Evolutionary conservation across 2,797 vertebrate species (phyloP).

Genomic region (Urocyon cinereoargenteus): DNA sequence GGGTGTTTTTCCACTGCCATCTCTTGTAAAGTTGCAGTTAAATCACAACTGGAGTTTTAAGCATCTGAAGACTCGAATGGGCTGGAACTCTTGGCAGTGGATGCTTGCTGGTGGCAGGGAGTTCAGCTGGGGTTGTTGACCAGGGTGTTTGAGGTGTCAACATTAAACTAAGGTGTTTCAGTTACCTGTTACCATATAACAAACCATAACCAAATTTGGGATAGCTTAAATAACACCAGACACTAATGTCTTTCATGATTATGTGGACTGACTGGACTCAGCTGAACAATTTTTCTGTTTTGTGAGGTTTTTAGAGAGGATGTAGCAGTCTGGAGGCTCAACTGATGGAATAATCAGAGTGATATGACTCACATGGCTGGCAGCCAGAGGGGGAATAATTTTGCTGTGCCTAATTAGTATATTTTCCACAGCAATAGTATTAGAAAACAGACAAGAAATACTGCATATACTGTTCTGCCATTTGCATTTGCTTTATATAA

Average conservation of each 20-base stretch:
- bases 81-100: neutral
- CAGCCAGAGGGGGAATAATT: neutral
- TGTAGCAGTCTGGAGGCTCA: neutral
- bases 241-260: neutral
- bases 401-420: neutral
- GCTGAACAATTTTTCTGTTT: conserved; percentile 10
- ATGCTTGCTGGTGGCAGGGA: neutral
- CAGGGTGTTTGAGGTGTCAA: neutral
- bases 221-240: neutral
- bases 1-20: neutral
- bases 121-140: neutral
- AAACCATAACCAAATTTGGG: neutral
- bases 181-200: neutral
- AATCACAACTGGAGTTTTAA: neutral
- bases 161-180: neutral
- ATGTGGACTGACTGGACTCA: neutral
- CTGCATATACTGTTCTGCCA: neutral
- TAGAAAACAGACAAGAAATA: neutral
- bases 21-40: neutral
- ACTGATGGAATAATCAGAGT: neutral
- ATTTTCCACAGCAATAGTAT: conserved; percentile 7
- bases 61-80: neutral
- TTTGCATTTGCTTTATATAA: conserved; percentile 16
- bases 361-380: neutral
- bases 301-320: neutral